phyloP scores from a whole-genome alignment of 1,140 invertebrate species.

The Pemphigus obesinymphae region DNA sequence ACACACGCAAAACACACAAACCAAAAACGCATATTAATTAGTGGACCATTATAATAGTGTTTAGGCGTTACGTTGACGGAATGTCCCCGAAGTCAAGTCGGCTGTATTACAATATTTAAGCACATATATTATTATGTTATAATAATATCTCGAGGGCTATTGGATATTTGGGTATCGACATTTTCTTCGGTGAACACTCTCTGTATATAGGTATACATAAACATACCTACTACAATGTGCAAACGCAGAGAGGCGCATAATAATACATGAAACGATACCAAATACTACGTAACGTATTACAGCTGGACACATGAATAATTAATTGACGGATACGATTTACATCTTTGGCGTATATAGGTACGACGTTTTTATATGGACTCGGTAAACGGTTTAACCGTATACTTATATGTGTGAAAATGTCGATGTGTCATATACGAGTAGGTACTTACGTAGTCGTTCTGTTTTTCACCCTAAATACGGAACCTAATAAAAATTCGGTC shows the following conservation, averaged over 20 bases:
- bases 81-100: not conserved
- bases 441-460: too few species aligned
- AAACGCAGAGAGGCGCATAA: too few species aligned
- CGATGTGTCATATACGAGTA: too few species aligned
- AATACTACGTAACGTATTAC: not conserved
- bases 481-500: not conserved
- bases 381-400: not conserved
- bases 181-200: too few species aligned
- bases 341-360: not conserved
- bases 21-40: slow-evolving; percentile 4
- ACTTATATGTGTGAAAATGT: too few species aligned
- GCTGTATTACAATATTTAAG: not conserved
- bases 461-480: not conserved
- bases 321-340: slow-evolving; percentile 6
- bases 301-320: slow-evolving; percentile 3
- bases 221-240: too few species aligned
- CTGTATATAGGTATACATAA: too few species aligned
- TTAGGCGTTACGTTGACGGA: not conserved
- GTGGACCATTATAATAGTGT: not conserved
- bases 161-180: not conserved
- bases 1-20: not conserved
- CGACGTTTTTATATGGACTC: not conserved
- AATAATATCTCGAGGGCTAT: not conserved
- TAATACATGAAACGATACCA: not conserved
- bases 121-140: not conserved